These are phyloP conservation scores for Phasianus colchicus DNA, from an alignment of 2,113 vertebrate species.

Conservation along the genomic window DNA sequence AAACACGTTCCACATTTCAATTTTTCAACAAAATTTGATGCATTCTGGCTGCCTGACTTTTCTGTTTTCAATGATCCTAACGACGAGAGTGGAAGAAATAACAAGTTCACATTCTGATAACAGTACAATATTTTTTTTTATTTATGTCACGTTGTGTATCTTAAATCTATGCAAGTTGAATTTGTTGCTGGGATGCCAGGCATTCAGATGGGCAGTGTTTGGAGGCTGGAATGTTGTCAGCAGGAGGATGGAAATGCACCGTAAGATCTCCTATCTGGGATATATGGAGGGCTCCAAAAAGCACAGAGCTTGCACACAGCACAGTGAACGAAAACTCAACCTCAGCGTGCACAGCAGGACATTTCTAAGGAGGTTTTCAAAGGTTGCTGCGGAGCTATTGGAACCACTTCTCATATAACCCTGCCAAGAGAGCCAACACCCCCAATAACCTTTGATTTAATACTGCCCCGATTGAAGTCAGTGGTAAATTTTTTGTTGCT, in stretches of 20 bases:
- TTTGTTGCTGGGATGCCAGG: not conserved
- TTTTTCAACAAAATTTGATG: not conserved
- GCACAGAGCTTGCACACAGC: not conserved
- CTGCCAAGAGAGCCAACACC: conserved; percentile 20
- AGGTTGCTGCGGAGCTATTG: not conserved
- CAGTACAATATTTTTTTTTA: not conserved
- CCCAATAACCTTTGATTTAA: conserved; percentile 16
- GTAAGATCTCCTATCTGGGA: not conserved
- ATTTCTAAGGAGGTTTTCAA: not conserved
- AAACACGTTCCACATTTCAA: not conserved
- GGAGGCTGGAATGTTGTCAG: not conserved
- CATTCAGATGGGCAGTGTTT: not conserved
- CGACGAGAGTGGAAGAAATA: fast-evolving
- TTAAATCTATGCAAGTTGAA: not conserved
- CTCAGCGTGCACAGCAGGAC: not conserved
- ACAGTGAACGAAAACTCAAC: not conserved
- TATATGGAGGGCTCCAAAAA: not conserved
- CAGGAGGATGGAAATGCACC: not conserved
- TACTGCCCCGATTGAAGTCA: not conserved
- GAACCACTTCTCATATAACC: not conserved
- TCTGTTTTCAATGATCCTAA: not conserved
- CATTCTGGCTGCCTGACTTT: not conserved
- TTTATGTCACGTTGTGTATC: fast-evolving
- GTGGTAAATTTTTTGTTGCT: not conserved
- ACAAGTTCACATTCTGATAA: not conserved